A percentile compares a stretch with the other conserved stretches of the same genome.
Evolutionary conservation across 2,113 vertebrate genomes (phyloP).

Genomic region (Alouatta palliata): DNA sequence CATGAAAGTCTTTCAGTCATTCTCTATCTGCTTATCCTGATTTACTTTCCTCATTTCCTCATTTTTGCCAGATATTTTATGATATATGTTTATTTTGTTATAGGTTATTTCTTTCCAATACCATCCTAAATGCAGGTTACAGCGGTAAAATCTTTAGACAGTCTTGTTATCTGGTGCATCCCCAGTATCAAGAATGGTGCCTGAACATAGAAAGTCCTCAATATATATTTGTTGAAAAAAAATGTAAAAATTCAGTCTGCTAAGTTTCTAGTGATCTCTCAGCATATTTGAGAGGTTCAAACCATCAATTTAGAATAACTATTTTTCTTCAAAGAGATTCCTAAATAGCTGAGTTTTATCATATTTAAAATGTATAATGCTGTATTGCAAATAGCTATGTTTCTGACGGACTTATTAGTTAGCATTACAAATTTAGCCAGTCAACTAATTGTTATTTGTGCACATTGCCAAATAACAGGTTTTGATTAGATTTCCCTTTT

Average conservation of each 20-base stretch:
- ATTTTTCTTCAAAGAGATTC: slow-evolving; percentile 32
- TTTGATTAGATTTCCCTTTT: background rate
- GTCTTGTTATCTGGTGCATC: background rate
- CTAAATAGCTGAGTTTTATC: slow-evolving; percentile 16
- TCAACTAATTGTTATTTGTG: background rate
- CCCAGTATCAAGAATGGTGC: background rate
- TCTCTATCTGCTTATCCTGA: slow-evolving; percentile 22
- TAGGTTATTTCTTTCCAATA: background rate
- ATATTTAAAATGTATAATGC: background rate
- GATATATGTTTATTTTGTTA: background rate
- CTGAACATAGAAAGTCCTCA: background rate
- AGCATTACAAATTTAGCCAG: background rate
- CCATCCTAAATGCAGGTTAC: background rate
- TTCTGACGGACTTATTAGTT: slow-evolving; percentile 34
- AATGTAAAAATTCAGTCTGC: background rate
- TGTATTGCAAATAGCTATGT: background rate
- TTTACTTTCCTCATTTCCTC: slow-evolving; percentile 49
- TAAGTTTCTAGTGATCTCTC: background rate
- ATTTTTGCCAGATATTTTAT: slow-evolving; percentile 45
- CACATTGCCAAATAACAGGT: background rate
- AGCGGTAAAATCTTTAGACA: background rate
- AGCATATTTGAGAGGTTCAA: background rate
- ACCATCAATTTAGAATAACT: slow-evolving; percentile 38
- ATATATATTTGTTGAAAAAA: background rate
- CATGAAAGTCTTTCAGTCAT: background rate